Evolutionary conservation across 2,797 vertebrate genomes (phyloP).

Genomic region (Semaprochilodus insignis): DNA sequence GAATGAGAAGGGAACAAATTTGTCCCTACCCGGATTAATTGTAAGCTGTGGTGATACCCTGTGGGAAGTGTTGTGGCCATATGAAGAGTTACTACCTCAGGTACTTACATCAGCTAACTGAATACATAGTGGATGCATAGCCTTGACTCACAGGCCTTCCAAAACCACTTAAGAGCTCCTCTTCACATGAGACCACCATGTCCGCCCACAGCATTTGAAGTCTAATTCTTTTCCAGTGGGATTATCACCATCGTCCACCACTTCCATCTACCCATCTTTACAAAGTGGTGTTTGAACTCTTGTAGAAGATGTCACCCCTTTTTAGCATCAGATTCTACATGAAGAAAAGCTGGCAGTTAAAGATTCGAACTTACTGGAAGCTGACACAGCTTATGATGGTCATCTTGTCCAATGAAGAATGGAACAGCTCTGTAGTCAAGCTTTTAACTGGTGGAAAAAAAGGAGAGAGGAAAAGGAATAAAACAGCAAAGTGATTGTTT

Average conservation of each 20-base stretch:
- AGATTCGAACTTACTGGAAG: not conserved
- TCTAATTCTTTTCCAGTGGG: not conserved
- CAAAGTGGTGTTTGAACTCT: conserved; percentile 1
- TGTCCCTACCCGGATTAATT: not conserved
- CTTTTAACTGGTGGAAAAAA: not conserved
- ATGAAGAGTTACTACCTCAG: not conserved
- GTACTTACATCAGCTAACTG: not conserved
- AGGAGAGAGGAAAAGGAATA: not conserved
- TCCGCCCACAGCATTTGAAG: not conserved
- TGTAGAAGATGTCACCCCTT: not conserved
- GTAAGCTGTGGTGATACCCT: not conserved
- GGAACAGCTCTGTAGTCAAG: not conserved
- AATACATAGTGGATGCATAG: not conserved
- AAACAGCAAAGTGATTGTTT: no score
- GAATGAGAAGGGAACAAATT: conserved; percentile 14
- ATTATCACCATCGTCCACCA: not conserved
- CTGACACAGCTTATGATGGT: conserved; percentile 3
- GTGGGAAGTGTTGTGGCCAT: not conserved
- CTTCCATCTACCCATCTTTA: not conserved
- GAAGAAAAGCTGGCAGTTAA: not conserved
- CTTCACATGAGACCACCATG: conserved; percentile 7
- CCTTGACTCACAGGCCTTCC: not conserved
- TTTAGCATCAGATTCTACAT: not conserved
- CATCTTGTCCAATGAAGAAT: conserved; percentile 2
- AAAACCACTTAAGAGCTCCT: not conserved